Percentiles rank a stretch among this genome's conserved stretches.
phyloP scores from a whole-genome alignment of 2,888 invertebrate genomes.

The Cyclophora albipunctata region DNA sequence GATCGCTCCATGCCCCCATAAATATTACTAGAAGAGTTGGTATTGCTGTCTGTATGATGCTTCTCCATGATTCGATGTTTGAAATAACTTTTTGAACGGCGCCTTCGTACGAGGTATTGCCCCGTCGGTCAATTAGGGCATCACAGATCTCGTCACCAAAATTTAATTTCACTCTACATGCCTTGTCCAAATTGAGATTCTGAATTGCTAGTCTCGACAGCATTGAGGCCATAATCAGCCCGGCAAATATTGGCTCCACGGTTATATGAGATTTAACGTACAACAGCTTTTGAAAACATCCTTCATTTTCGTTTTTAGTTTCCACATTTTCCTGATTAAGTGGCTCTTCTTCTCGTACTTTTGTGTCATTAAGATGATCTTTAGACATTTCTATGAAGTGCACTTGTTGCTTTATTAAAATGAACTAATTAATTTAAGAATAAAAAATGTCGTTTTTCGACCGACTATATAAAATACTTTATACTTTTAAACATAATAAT shows the following conservation, averaged over 20 bases:
- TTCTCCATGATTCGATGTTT: slow-evolving; percentile 73
- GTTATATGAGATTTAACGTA: slow-evolving; percentile 77
- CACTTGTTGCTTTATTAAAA: slow-evolving; percentile 18
- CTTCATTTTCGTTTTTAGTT: slow-evolving; percentile 44
- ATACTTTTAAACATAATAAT: slow-evolving; percentile 9
- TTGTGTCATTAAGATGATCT: slow-evolving; percentile 17
- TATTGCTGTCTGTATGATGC: slow-evolving; percentile 70
- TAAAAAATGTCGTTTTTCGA: slow-evolving; percentile 12
- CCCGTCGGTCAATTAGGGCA: slow-evolving; percentile 43
- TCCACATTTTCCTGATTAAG: slow-evolving; percentile 29
- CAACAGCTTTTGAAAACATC: slow-evolving; percentile 66
- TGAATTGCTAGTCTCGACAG: slow-evolving; percentile 80
- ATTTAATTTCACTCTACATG: slow-evolving; percentile 49
- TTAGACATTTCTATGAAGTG: slow-evolving; percentile 30
- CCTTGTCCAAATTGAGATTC: slow-evolving; percentile 62
- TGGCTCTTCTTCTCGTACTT: slow-evolving; percentile 41
- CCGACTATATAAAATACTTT: slow-evolving; percentile 24
- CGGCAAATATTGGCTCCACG: slow-evolving; percentile 82
- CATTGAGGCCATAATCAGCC: slow-evolving; percentile 78
- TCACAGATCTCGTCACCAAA: slow-evolving; percentile 54
- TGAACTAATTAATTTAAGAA: slow-evolving; percentile 20
- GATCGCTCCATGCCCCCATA: slow-evolving; percentile 78
- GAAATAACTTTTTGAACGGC: slow-evolving; percentile 75
- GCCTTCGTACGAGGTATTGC: slow-evolving; percentile 75
- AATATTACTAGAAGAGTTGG: slow-evolving; percentile 73